Percentiles rank a stretch among this genome's conserved stretches.
These are phyloP conservation scores for Alethe diademata DNA, from an alignment of 2,113 vertebrate species.

Conservation along the genomic window DNA sequence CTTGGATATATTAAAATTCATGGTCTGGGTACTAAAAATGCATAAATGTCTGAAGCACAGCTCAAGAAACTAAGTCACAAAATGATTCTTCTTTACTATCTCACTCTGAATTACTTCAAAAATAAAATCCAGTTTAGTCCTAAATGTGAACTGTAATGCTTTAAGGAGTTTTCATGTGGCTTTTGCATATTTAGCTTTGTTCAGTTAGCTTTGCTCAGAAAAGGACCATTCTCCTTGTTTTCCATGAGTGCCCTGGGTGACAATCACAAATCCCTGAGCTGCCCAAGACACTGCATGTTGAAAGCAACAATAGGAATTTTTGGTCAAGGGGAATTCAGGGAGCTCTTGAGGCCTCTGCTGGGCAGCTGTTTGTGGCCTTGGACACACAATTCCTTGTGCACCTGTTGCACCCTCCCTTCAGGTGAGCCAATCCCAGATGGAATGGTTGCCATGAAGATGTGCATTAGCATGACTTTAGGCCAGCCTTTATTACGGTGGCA, in stretches of 20 bases:
- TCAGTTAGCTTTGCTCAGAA: neutral
- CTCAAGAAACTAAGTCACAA: neutral
- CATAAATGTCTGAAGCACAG: neutral
- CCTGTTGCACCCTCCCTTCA: neutral
- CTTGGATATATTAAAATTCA: neutral
- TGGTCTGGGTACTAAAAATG: neutral
- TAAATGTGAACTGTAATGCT: neutral
- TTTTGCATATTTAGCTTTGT: neutral
- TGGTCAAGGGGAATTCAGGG: neutral
- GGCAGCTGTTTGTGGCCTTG: neutral
- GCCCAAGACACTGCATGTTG: fast-evolving
- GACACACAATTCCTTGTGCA: neutral
- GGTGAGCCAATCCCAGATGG: neutral
- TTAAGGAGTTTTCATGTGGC: neutral
- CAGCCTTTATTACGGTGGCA: neutral
- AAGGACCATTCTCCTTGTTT: neutral
- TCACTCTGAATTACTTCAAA: neutral
- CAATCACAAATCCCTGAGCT: neutral
- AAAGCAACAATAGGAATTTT: neutral
- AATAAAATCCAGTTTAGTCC: neutral
- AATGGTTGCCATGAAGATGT: neutral
- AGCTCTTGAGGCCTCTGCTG: neutral
- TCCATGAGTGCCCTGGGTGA: neutral
- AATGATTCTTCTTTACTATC: neutral
- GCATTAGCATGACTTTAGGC: neutral